Conservation (phyloP, 2,113 vertebrate genomes). For the Origma solitaria region DNA sequence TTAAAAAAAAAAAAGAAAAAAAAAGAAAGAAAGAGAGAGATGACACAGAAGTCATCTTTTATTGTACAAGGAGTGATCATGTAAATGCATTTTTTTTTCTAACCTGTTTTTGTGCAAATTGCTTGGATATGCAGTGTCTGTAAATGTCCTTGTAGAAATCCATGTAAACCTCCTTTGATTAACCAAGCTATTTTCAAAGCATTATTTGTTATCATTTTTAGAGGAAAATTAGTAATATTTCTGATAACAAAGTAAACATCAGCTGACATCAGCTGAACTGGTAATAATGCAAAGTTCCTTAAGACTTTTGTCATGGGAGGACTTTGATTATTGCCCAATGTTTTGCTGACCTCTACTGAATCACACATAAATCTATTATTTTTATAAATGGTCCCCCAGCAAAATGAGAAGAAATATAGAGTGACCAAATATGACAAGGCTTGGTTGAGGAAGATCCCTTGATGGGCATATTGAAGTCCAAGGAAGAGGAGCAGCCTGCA, state of each 20-base stretch:
- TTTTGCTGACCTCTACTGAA: neutral
- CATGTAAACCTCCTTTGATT: neutral
- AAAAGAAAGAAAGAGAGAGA: fast-evolving
- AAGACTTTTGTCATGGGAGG: neutral
- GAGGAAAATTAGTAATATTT: neutral
- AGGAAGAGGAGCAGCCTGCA: neutral
- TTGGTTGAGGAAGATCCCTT: neutral
- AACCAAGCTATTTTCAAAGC: neutral
- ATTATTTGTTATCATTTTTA: neutral
- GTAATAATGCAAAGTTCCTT: neutral
- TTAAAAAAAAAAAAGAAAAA: fast-evolving
- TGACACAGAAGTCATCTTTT: neutral
- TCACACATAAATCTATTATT: neutral
- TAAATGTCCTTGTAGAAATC: neutral
- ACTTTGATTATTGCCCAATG: neutral
- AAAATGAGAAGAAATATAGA: neutral
- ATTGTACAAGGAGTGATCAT: neutral
- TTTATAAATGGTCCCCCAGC: neutral
- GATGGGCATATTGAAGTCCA: neutral
- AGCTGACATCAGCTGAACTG: neutral
- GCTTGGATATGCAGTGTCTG: neutral
- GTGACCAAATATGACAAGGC: neutral
- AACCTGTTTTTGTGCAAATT: neutral
- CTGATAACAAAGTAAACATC: neutral
- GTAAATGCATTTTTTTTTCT: neutral